Conservation (phyloP, 2,888 invertebrate genomes). For the Mechanitis messenoides region DNA sequence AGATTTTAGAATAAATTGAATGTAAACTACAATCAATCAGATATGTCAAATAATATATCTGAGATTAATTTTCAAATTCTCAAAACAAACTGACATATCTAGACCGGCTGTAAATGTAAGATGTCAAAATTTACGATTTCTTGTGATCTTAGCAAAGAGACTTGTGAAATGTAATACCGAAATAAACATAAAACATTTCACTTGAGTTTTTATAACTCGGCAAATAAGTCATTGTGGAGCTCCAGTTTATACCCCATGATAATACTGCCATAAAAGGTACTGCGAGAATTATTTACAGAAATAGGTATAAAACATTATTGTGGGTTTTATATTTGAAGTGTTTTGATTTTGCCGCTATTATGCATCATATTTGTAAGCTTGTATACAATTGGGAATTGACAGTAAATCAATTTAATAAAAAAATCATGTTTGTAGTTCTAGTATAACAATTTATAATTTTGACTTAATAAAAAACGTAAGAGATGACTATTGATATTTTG, state of each 20-base stretch:
- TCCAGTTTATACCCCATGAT: slow-evolving; percentile 49
- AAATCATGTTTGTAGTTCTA: no score
- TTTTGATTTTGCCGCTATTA: slow-evolving; percentile 15
- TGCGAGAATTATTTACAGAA: slow-evolving; percentile 41
- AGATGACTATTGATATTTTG: no score
- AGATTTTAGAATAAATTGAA: no score
- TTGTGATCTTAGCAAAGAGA: slow-evolving; percentile 54
- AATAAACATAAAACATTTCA: slow-evolving; percentile 56
- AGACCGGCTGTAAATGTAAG: slow-evolving; percentile 42
- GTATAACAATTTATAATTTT: no score
- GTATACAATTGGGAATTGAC: no score
- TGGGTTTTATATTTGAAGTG: slow-evolving; percentile 21
- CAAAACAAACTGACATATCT: slow-evolving; percentile 7
- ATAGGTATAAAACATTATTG: slow-evolving; percentile 34
- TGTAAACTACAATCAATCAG: no score
- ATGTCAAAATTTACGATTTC: slow-evolving; percentile 53
- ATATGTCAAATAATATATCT: no score
- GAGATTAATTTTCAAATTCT: not conserved
- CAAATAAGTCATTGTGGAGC: slow-evolving; percentile 60
- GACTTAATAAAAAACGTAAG: no score
- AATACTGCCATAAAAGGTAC: slow-evolving; percentile 45
- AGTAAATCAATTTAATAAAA: no score
- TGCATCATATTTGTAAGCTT: not conserved
- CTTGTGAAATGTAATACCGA: slow-evolving; percentile 59
- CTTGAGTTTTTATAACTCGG: slow-evolving; percentile 54